Base-by-base conservation (phyloP, 2,113 vertebrate genomes). In the Otis tarda region DNA sequence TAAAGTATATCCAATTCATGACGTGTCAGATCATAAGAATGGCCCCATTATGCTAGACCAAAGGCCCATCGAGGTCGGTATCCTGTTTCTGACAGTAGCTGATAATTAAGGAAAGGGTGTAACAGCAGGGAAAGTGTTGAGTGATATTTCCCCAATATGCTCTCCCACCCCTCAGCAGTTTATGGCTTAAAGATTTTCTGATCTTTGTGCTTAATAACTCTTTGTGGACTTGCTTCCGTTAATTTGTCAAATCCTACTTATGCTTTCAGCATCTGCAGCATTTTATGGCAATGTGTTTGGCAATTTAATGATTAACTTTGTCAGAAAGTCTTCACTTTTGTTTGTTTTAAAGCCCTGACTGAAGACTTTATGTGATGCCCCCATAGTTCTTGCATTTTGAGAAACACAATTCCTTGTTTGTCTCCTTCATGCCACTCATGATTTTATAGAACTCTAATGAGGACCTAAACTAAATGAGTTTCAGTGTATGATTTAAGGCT, bases 61-160 rank as follows among this genome's bases (percentile, higher is more conserved):
- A 81, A 81, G 56, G 47, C 56, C 69, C 70, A 60, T 65, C 9
- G 5, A 89, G 60, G 39, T 93, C 83, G 37, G 84, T n/a, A 96
- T 97, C 96, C 96, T 95, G 95, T 94, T 94, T 93, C 93, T 93
- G 91, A 87, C 89, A 79, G 87, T 49, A 49, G 61, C 14, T 89
- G 87, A 45, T 95, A 91, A 85, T 95, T 93, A 79, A 92, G 93
- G 81, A 94, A 95, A 94, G 93, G 96, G 96, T 89, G 95, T 84
- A 94, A 91, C 89, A 1, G 39, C 69, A 75, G 50, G 65, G 57
- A 47, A 91, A 78, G 10, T 65, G 69, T 67, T 91, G 94, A 95
- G 69, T 95, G 89, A 82, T 92, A 61, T 91, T 96, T 97, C 93
- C 91, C 53, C 69, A 68, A 6, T 60, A 68, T 28, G 23, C 27